Percentiles rank a stretch among this genome's conserved stretches.
These are phyloP conservation scores for Palythoa grandiflora DNA, from an alignment of 92 coral and sea anemone genomes.

Conservation along the genomic window DNA sequence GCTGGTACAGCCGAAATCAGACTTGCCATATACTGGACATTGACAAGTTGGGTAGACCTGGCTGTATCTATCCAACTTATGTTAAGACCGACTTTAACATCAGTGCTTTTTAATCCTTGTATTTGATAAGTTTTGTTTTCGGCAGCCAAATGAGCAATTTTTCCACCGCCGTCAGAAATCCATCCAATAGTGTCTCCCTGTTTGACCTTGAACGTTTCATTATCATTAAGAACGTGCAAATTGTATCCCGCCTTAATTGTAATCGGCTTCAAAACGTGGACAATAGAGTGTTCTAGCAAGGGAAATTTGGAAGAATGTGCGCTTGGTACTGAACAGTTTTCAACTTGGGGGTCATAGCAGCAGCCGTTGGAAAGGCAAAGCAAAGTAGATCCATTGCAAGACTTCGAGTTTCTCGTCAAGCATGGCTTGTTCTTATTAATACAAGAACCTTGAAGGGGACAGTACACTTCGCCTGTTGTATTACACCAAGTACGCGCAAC, in stretches of 20 bases:
- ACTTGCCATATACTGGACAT: conserved; percentile 59
- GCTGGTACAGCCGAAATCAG: conserved; percentile 75
- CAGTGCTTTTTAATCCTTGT: conserved; percentile 22
- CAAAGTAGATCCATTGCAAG: conserved; percentile 58
- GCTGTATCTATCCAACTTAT: conserved; percentile 35
- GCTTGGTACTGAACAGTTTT: conserved; percentile 49
- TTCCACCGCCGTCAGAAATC: conserved; percentile 74
- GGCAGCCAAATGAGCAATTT: conserved; percentile 60
- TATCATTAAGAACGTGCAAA: conserved; percentile 66
- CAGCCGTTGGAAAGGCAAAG: conserved; percentile 67
- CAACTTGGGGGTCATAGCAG: conserved; percentile 51
- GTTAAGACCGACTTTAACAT: conserved; percentile 42
- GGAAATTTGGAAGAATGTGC: conserved; percentile 40
- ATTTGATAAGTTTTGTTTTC: conserved; percentile 49
- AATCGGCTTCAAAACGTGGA: conserved; percentile 57
- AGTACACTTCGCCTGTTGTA: conserved; percentile 47
- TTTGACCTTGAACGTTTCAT: conserved; percentile 52
- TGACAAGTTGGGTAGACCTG: conserved; percentile 20
- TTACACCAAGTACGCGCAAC: conserved; percentile 56
- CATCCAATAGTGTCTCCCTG: conserved; percentile 89
- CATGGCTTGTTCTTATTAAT: conserved; percentile 22
- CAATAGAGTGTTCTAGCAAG: conserved; percentile 30
- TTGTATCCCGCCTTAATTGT: conserved; percentile 74
- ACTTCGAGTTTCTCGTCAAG: background rate
- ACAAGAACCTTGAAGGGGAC: conserved; percentile 64